Base-by-base conservation (phyloP, 2,113 vertebrate genomes). In the Paradoxurus hermaphroditus region DNA sequence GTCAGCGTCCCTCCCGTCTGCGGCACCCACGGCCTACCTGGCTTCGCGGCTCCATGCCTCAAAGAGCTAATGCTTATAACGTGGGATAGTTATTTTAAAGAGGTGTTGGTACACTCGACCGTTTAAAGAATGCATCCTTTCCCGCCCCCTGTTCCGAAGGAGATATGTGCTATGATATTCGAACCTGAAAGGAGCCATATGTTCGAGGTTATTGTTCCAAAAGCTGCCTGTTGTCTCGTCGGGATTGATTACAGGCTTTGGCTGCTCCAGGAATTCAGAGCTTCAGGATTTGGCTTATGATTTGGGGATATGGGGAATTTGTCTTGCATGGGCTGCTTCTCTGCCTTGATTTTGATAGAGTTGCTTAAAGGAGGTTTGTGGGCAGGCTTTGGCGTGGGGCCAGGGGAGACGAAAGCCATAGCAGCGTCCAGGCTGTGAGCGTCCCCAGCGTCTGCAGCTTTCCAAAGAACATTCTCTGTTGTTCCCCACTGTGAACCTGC, bases 181-280 rank as follows among this genome's bases (percentile, higher is more conserved):
- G 90, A 90, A 72, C 85, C 51, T 92, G 92, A 97, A 87, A 93
- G 79, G 84, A 94, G 95, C 63, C 94, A 90, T 93, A 44, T 97
- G 94, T 94, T 51, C 2, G 21, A 56, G 39, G 73, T 65, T 90
- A 77, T 95, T 97, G 95, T 97, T 90, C 86, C n/a, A 31, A 34
- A 95, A 86, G 73, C 96, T 63, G 68, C 73, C 34, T 90, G 41
- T 89, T 94, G 86, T 78, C 94, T 96, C 62, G 0, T 86, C 34
- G 83, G 84, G 93, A 92, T 85, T 95, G 93, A 94, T 97, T 90
- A 72, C 59, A 23, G 84, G 86, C 87, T 62, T 44, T 36, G 73
- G 56, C 95, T 34, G 51, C 95, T 79, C 68, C 18, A 83, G 77
- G 92, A 97, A 91, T 98, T 77, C 78, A 63, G 85, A 90, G 59